Evolutionary conservation across 1,140 invertebrate genomes (phyloP).

Genomic region (Sesamia nonagrioides): DNA sequence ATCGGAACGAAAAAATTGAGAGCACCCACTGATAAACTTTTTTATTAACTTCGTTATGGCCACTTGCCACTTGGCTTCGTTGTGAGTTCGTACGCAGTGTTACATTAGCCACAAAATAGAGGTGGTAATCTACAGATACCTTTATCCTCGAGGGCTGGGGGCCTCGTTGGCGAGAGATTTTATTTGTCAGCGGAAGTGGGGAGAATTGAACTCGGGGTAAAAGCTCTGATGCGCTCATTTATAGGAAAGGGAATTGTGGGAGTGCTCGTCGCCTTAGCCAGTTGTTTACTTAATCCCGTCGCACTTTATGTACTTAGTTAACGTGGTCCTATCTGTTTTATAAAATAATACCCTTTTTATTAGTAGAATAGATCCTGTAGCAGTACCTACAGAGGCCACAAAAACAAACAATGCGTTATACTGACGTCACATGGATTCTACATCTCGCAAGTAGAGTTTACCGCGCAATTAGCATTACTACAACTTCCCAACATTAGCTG

Average conservation of each 20-base stretch:
- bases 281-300: not conserved
- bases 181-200: not conserved
- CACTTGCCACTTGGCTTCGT: not conserved
- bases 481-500: too few species aligned
- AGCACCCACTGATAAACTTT: not conserved
- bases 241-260: conserved; percentile 8
- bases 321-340: not conserved
- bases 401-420: too few species aligned
- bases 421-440: too few species aligned
- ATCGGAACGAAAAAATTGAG: not conserved
- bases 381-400: too few species aligned
- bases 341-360: too few species aligned
- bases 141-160: not conserved
- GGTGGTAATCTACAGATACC: not conserved
- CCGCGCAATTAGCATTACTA: too few species aligned
- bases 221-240: conserved; percentile 31
- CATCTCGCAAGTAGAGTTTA: too few species aligned
- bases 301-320: not conserved
- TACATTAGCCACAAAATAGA: not conserved
- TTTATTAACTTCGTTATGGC: conserved; percentile 1
- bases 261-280: not conserved
- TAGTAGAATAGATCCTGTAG: too few species aligned
- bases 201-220: not conserved
- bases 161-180: not conserved
- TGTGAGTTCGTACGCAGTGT: not conserved